Evolutionary conservation across 2,113 vertebrate species (phyloP).

Genomic region (Megalops atlanticus): DNA sequence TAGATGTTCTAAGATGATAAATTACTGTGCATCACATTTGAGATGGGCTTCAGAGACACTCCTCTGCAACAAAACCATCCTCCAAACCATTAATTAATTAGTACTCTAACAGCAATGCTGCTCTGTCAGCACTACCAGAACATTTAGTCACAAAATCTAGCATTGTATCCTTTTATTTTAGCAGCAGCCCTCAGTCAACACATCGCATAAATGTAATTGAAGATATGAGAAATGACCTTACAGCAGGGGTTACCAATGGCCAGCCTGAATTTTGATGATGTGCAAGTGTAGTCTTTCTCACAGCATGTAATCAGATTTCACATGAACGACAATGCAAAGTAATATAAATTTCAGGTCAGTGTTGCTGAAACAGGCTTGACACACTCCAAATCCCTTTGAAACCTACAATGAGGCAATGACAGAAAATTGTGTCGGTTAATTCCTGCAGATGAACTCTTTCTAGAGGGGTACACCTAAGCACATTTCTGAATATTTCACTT

Average conservation of each 20-base stretch:
- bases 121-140: background rate
- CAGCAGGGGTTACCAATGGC: background rate
- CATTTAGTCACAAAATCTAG: background rate
- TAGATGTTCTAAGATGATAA: background rate
- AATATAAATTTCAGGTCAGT: background rate
- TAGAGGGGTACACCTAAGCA: no score
- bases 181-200: background rate
- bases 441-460: no score
- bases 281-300: background rate
- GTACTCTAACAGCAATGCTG: background rate
- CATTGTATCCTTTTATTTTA: background rate
- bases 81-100: background rate
- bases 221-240: background rate
- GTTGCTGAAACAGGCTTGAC: no score
- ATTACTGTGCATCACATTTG: no score
- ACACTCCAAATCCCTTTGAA: no score
- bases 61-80: background rate
- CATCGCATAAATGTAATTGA: background rate
- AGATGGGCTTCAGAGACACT: background rate
- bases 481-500: no score
- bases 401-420: no score
- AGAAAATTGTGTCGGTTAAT: no score
- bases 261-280: background rate
- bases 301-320: background rate
- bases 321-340: background rate